These are phyloP conservation scores for Oncopeltus fasciatus DNA, from an alignment of 1,140 invertebrate species.

Conservation along the genomic window DNA sequence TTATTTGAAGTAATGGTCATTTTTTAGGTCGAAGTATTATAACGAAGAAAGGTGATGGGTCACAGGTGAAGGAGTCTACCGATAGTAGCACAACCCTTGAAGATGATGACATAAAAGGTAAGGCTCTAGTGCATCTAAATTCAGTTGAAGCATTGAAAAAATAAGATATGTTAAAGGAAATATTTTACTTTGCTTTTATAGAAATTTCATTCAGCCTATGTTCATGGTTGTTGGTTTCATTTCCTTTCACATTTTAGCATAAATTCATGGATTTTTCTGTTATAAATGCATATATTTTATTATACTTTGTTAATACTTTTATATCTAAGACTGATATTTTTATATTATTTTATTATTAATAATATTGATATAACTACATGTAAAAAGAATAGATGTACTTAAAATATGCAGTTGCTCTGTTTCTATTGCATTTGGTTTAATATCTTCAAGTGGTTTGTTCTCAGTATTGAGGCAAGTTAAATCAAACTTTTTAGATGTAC, in stretches of 20 bases:
- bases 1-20: neutral
- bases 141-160: too few species aligned
- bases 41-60: constrained; percentile 83
- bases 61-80: constrained; percentile 87
- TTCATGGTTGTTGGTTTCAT: too few species aligned
- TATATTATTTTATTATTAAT: too few species aligned
- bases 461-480: neutral
- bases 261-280: too few species aligned
- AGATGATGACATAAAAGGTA: constrained; percentile 83
- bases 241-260: too few species aligned
- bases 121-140: too few species aligned
- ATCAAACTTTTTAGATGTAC: neutral
- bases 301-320: too few species aligned
- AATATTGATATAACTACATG: neutral
- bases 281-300: too few species aligned
- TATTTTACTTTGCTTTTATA: too few species aligned
- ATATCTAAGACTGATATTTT: too few species aligned
- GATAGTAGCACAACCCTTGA: constrained; percentile 82
- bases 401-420: neutral
- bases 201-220: too few species aligned
- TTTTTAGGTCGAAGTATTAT: constrained; percentile 65
- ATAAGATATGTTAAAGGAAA: too few species aligned
- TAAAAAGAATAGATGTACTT: neutral
- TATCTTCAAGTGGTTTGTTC: neutral
- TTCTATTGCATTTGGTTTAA: neutral